Evolutionary conservation across 1,140 invertebrate species (phyloP).

Genomic region (Zelostemma sp.): DNA sequence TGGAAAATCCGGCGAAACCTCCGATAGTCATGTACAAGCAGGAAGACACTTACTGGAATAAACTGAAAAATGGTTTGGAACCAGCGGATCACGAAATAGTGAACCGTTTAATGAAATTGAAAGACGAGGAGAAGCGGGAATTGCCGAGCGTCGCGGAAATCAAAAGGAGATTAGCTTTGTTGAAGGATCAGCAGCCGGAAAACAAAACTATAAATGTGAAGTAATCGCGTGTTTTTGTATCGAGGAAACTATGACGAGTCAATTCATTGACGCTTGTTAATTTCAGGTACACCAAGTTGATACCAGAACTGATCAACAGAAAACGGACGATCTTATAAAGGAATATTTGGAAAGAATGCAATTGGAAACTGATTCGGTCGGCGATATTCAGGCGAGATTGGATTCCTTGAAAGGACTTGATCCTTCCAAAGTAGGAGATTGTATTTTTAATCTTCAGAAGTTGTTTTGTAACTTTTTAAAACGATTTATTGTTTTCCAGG

Average conservation of each 20-base stretch:
- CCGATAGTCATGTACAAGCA: slow-evolving; percentile 64
- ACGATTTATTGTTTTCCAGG: not conserved
- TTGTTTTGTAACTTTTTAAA: not conserved
- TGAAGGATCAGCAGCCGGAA: slow-evolving; percentile 60
- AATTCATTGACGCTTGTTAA: slow-evolving; percentile 2
- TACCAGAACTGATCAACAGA: slow-evolving; percentile 59
- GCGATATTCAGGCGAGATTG: slow-evolving; percentile 51
- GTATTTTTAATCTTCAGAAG: no score
- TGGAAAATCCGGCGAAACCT: slow-evolving; percentile 64
- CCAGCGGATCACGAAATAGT: slow-evolving; percentile 63
- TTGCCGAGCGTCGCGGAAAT: slow-evolving; percentile 62
- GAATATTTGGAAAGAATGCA: slow-evolving; percentile 57
- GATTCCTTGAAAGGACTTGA: slow-evolving; percentile 49
- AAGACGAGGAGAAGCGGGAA: slow-evolving; percentile 53
- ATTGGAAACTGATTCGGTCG: slow-evolving; percentile 38
- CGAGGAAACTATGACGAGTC: no score
- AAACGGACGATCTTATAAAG: slow-evolving; percentile 61
- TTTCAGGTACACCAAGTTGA: slow-evolving; percentile 57
- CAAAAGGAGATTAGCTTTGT: slow-evolving; percentile 57
- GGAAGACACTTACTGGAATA: slow-evolving; percentile 53
- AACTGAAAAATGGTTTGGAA: slow-evolving; percentile 59
- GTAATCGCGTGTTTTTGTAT: not conserved
- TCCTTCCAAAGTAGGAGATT: slow-evolving; percentile 44
- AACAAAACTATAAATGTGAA: slow-evolving; percentile 44
- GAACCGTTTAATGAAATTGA: slow-evolving; percentile 62